phyloP scores from a whole-genome alignment of 2,113 vertebrate species.

The Equus quagga region DNA sequence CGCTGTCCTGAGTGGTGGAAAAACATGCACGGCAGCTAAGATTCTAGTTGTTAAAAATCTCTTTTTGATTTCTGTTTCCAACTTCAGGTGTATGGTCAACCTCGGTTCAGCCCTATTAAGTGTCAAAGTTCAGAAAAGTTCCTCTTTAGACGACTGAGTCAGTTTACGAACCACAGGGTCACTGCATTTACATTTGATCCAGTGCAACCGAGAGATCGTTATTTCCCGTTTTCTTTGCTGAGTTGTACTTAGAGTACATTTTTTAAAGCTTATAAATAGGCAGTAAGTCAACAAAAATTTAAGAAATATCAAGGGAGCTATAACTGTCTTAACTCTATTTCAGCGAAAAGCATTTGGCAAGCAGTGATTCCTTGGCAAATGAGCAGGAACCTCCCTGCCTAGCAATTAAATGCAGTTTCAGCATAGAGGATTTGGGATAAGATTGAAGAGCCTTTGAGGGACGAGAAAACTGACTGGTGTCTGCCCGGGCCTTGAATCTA shows the following conservation, averaged over 20 bases:
- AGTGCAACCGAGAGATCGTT: neutral
- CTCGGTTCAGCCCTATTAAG: neutral
- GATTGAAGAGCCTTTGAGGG: neutral
- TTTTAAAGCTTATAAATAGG: slow-evolving; percentile 25
- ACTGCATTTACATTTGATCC: neutral
- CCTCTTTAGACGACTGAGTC: neutral
- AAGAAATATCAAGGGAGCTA: neutral
- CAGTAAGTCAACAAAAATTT: slow-evolving; percentile 32
- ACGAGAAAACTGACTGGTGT: neutral
- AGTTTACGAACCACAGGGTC: neutral
- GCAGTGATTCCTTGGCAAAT: neutral
- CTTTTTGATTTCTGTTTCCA: neutral
- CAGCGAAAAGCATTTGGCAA: neutral
- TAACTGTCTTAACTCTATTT: neutral
- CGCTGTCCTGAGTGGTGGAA: neutral
- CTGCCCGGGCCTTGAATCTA: accelerated
- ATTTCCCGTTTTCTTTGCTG: neutral
- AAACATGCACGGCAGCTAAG: neutral
- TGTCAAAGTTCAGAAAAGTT: neutral
- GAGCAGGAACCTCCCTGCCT: neutral
- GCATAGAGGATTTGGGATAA: neutral
- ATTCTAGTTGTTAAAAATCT: neutral
- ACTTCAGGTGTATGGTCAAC: neutral
- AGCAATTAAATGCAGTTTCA: neutral
- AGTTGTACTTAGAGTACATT: neutral